Conservation (phyloP, 2,888 invertebrate genomes). For the Hydropsyche betteni region DNA sequence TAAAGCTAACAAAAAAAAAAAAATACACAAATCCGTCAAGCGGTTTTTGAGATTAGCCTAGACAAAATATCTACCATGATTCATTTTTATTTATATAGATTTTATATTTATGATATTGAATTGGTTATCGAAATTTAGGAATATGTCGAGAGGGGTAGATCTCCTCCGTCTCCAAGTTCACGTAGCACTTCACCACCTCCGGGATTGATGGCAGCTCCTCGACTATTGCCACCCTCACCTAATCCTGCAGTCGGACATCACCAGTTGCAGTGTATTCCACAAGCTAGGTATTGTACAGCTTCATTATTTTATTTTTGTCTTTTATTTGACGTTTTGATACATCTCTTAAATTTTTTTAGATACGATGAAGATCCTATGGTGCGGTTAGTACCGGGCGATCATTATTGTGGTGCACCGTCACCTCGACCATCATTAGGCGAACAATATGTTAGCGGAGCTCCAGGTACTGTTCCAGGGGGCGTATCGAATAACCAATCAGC, state of each 20-base stretch:
- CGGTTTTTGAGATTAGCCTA: too few relatives aligned
- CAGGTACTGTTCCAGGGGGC: conserved; percentile 32
- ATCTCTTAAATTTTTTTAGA: conserved; percentile 54
- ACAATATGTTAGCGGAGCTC: conserved; percentile 32
- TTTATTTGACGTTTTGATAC: background rate
- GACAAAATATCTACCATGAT: too few relatives aligned
- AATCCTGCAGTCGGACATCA: conserved; percentile 47
- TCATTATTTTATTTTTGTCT: background rate
- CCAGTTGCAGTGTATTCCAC: conserved; percentile 45
- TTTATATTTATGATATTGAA: background rate
- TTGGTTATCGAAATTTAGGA: conserved; percentile 42
- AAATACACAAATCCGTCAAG: too few relatives aligned
- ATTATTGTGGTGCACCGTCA: conserved; percentile 63
- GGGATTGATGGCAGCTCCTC: conserved; percentile 45
- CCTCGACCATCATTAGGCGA: conserved; percentile 52
- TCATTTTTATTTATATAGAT: too few relatives aligned
- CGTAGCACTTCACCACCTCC: conserved; percentile 49
- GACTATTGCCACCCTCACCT: conserved; percentile 48
- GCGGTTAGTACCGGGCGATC: conserved; percentile 57
- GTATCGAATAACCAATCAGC: conserved; percentile 24
- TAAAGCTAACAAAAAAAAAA: too few relatives aligned
- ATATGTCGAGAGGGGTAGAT: conserved; percentile 50
- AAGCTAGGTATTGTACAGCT: conserved; percentile 32
- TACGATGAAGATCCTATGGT: conserved; percentile 65
- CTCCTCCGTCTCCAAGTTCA: conserved; percentile 44